These are phyloP conservation scores for Sceloporus undulatus DNA, from an alignment of 2,113 vertebrate genomes.

Conservation along the genomic window DNA sequence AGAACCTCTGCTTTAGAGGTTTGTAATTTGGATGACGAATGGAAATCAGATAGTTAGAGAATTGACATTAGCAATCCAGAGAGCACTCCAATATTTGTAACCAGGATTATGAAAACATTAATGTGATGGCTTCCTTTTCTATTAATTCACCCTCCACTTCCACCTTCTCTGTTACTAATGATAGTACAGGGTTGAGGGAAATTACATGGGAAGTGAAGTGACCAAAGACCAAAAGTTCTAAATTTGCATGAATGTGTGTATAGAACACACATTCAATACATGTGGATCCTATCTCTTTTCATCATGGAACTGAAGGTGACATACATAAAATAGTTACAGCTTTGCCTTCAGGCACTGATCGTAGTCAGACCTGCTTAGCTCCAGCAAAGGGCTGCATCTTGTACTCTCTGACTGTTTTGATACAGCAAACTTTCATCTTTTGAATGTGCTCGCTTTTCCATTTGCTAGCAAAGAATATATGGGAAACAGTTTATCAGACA, in stretches of 20 bases:
- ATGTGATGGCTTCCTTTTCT: background rate
- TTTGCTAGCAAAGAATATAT: background rate
- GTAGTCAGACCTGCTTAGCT: background rate
- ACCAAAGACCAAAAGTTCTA: too few species aligned
- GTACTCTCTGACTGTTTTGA: background rate
- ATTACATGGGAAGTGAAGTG: too few species aligned
- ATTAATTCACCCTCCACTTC: background rate
- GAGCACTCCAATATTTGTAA: background rate
- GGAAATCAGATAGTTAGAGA: background rate
- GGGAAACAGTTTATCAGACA: background rate
- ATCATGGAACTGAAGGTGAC: background rate
- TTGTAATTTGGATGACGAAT: background rate
- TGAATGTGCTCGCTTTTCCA: background rate
- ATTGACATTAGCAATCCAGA: too few species aligned
- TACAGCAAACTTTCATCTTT: background rate
- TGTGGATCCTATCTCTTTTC: background rate
- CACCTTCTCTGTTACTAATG: background rate
- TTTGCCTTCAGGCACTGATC: background rate
- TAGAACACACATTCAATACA: background rate
- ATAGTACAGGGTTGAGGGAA: background rate
- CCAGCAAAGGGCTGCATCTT: background rate
- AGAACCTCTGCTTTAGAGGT: too few species aligned
- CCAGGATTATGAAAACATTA: background rate
- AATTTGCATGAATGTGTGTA: background rate
- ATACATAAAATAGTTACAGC: background rate